Evolutionary conservation across 1,140 invertebrate genomes (phyloP).

Genomic region (Pararge aegeria): DNA sequence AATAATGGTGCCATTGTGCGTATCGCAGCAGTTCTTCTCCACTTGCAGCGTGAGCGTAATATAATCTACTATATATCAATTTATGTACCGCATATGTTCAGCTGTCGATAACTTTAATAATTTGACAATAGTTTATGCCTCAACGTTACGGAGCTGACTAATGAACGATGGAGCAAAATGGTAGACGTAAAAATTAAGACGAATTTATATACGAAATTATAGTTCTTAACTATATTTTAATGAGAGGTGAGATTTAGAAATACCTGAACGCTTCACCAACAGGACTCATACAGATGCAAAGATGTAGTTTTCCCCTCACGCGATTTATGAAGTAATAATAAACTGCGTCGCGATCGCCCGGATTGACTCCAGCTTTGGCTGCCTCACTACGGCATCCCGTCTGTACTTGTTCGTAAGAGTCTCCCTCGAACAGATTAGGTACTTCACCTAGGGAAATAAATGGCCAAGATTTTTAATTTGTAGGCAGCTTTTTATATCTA

Average conservation of each 20-base stretch:
- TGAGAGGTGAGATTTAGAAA: background rate
- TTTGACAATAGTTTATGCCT: no score
- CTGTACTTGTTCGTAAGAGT: conserved; percentile 91
- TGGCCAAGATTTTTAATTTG: background rate
- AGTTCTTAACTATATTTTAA: background rate
- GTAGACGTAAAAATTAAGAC: no score
- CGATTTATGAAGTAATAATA: conserved; percentile 91
- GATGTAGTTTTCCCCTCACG: conserved; percentile 89
- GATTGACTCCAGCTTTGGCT: conserved; percentile 84
- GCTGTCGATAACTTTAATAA: no score
- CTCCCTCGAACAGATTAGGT: conserved; percentile 91
- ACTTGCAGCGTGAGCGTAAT: conserved; percentile 47
- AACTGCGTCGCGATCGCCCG: conserved; percentile 84
- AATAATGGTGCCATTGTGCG: conserved; percentile 57
- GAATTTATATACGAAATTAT: background rate
- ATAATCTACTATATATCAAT: no score
- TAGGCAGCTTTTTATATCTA: background rate
- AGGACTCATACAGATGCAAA: conserved; percentile 94
- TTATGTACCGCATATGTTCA: no score
- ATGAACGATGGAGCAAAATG: no score
- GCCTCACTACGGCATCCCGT: conserved; percentile 85
- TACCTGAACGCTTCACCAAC: conserved; percentile 91
- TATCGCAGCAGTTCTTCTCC: conserved; percentile 46
- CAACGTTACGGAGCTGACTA: no score
- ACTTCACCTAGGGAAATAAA: conserved; percentile 86